Base-by-base conservation (phyloP, 2,113 vertebrate genomes). In the Stegastes partitus region DNA sequence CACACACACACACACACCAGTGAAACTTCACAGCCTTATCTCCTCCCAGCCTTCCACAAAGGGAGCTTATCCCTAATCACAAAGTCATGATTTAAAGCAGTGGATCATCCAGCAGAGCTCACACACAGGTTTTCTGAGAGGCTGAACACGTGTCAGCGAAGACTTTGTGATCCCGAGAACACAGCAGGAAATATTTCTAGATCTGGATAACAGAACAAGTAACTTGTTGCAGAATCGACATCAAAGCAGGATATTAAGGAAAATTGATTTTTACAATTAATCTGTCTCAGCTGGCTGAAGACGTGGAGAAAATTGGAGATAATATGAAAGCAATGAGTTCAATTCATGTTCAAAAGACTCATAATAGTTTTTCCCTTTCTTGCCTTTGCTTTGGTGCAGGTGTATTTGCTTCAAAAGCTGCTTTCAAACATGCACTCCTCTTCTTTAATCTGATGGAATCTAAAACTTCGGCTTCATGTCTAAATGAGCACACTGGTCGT, bases 1-100 rank as follows among this genome's bases (percentile, higher is more conserved):
- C 18, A 18, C 39, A 18, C 45, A 53, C 50, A 56, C 50, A 78
- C 31, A 44, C 44, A 34, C 26, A 34, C 26, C 6, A 49, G 4
- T 44, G 23, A 56, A 67, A 25, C 51, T 57, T 22, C 63, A 63
- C 54, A 73, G 68, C 68, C 59, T 68, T 73, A 77, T 74, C 69
- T 6, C 79, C 67, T 47, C 50, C 55, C 26, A 31, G n/a, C 44
- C 57, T 47, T 66, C 82, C 64, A 42, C n/a, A 78, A 73, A 51
- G n/a, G n/a, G 22, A 51, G 37, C 77, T 87, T 61, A 86, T 79
- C 65, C 5, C 86, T 81, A 64, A 86, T 87, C 28, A 26, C 59
- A 72, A 25, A 61, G 79, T 78, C 66, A 54, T 86, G 79, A 85
- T 85, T 81, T 81, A 77, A 62, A 83, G 80, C 37, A 31, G 26